Evolutionary conservation across 2,888 invertebrate genomes (phyloP), one percentile per base, ranked within the genome.

Genomic region (Elgonia sp.): DNA sequence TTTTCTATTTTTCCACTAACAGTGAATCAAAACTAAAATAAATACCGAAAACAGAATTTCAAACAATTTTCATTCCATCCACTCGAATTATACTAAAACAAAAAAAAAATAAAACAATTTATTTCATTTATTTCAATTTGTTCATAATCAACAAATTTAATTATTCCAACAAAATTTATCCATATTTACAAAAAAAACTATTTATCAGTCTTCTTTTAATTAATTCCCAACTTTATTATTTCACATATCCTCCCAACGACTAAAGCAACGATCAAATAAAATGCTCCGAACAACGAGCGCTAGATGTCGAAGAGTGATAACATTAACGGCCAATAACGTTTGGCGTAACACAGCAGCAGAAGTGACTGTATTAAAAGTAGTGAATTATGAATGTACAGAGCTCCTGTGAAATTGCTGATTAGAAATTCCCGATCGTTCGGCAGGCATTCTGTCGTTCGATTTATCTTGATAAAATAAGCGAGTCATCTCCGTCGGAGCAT

Each of bases 401-500:
- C 60, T 62, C 29, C 29, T 16, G 46, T 14, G 53, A 53, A 14
- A n/a, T 20, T 70, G 84, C 29, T 60, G 80, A 85, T 86, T 69
- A 86, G 85, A 86, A 75, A 86, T 81, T 80, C 69, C 75, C 69
- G 50, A 75, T 75, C 62, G 65, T 46, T 65, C 60, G 46, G 37
- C 18, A 42, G 63, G 53, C 55, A 76, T 76, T 86, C 77, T 70
- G 57, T 53, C 50, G 57, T 83, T 83, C 77, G 79, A 86, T 86
- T 86, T 86, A 86, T 83, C 86, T 86, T 79, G 79, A 83, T 83
- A 82, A 86, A 77, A 83, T 86, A 79, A 73, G 73, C 72, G 83
- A 83, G 73, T 79, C 86, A 82, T 82, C 72, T 77, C 81, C 82
- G 77, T 55, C 63, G 42, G 42, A 20, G 70, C 72, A 50, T 62